Base-by-base conservation (phyloP, 2,113 vertebrate genomes). In the Anhinga rufa region DNA sequence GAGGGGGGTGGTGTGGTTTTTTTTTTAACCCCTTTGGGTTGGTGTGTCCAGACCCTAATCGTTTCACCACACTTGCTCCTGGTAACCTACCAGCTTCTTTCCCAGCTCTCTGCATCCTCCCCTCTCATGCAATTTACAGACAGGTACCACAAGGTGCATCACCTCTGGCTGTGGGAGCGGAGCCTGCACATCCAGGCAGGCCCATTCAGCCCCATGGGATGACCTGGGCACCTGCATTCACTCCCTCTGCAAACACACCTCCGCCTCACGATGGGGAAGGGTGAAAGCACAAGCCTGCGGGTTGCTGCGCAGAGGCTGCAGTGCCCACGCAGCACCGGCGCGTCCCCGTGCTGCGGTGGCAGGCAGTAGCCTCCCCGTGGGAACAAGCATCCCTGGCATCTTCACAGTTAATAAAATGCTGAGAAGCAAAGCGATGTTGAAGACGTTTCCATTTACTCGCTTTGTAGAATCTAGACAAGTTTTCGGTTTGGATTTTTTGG, bases 71-170 rank as follows among this genome's bases (percentile, higher is more conserved):
- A 12, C 36, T 44, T 46, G 32, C 38, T 38, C 46, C 36, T 3
- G 12, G 9, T 26, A 49, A 48, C 17, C 26, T 10, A 49, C 31
- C 36, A 32, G 34, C 58, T 46, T 44, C 44, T 38, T 36, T 36
- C 26, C 44, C 58, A 80, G 22, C 7, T 32, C 9, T 51, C 72
- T 44, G 17, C 8, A 36, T 8, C 36, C 22, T 51, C 28, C 26
- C 40, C 22, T 32, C 44, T 20, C 2, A 0, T 4, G 14, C 3
- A 2, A 49, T 55, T 36, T 17, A 32, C 28, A 20, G 46, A 12
- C 1, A 4, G 46, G 40, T 40, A 21, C 48, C 34, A 28, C 9
- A 46, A 32, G 12, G 17, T 42, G 7, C 44, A 29, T 52, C 65
- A 11, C 6, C 28, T 34, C 21, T 6, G 2, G 28, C 49, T 34